Evolutionary conservation across 1,140 invertebrate species (phyloP).

Genomic region (Ceratina calcarata): DNA sequence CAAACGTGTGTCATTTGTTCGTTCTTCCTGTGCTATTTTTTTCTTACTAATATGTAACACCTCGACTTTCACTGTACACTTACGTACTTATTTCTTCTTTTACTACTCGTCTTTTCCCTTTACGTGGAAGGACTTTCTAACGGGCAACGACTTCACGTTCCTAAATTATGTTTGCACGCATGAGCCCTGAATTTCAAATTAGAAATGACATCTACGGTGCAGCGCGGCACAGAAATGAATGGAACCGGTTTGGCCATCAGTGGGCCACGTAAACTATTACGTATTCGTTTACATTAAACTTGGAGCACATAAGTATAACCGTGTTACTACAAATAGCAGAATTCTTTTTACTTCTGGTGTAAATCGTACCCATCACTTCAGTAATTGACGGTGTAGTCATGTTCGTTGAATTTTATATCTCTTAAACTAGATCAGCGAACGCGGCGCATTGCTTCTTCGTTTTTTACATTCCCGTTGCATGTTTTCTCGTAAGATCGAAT

Average conservation of each 20-base stretch:
- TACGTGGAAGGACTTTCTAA: not conserved
- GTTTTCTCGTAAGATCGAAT: not conserved
- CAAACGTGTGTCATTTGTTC: no score
- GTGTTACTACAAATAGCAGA: no score
- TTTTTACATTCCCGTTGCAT: no score
- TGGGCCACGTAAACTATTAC: conserved; percentile 5
- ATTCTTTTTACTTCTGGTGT: no score
- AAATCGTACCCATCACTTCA: not conserved
- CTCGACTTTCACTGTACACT: no score
- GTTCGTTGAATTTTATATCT: not conserved
- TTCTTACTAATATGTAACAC: not conserved
- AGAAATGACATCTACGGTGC: conserved; percentile 34
- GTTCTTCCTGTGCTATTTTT: not conserved
- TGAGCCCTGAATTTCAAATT: conserved; percentile 36
- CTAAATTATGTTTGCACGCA: not conserved
- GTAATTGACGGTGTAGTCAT: no score
- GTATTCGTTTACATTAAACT: conserved; percentile 3
- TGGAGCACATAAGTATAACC: not conserved
- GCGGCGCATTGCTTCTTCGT: not conserved
- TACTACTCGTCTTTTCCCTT: not conserved
- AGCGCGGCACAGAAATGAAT: conserved; percentile 40
- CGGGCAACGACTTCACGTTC: conserved; percentile 3
- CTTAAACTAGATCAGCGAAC: not conserved
- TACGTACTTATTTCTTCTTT: no score
- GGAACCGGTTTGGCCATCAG: conserved; percentile 28